Base-by-base conservation (phyloP, 1,140 invertebrate genomes). In the Dendrolimus punctatus region DNA sequence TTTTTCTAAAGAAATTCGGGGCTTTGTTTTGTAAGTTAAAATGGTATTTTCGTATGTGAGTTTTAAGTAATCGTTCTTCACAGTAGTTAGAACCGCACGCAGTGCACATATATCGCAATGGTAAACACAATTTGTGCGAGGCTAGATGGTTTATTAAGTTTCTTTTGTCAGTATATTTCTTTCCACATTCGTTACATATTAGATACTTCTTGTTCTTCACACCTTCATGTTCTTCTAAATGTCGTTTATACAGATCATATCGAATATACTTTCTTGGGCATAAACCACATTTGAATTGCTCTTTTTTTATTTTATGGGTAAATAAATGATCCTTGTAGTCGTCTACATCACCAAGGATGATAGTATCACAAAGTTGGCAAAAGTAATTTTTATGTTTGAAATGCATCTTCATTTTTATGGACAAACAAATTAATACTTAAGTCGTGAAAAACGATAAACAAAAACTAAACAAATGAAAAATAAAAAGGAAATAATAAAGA, bases 321-420 rank as follows among this genome's bases (percentile, higher is more conserved):
- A 66, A 81, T 6, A 81, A 49, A 62, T 81, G 78, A 0, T 64
- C 48, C 43, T 73, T 71, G n/a, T 71, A 76, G 6, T 75, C 69
- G 39, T 71, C 71, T 0, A 58, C 47, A 40, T 49, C 52, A 0
- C 75, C 73, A 0, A 54, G 23, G 5, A 77, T 55, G 5, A 42
- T 57, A 57, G 73, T 74, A n/a, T 63, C 50, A 38, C 76, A 77
- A 43, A 63, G 53, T 48, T 66, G 38, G 44, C 71, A 77, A 40
- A 58, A 46, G 23, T 64, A 8, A n/a, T 37, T 23, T 23, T 23
- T 23, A 23, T 23, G 23, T 23, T 23, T 23, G 23, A 23, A 23
- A 23, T 23, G 23, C 23, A 23, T 23, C 23, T 23, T 23, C 23
- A 23, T 23, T 23, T 23, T 23, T 23, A 3, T 23, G 3, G 23